Evolutionary conservation across 2,888 invertebrate genomes (phyloP).

Genomic region (Lasioglossum figueresi): DNA sequence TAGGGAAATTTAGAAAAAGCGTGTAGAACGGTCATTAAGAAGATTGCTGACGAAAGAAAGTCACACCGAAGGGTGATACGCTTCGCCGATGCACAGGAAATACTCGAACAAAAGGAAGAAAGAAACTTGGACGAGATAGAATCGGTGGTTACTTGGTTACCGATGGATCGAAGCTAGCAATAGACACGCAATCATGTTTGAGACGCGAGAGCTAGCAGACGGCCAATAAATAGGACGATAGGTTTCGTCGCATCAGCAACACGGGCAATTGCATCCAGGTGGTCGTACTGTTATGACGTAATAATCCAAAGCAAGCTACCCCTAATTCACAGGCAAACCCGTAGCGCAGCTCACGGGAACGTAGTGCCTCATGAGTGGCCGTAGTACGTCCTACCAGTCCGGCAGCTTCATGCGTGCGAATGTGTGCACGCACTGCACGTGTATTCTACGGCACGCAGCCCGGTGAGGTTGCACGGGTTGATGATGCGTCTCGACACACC

Average conservation of each 20-base stretch:
- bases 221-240: slow-evolving; percentile 77
- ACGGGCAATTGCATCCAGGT: slow-evolving; percentile 79
- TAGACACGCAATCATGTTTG: slow-evolving; percentile 45
- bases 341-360: slow-evolving; percentile 43
- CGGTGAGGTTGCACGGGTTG: slow-evolving; percentile 58
- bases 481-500: slow-evolving; percentile 75
- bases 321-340: slow-evolving; percentile 75
- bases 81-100: background rate
- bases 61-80: background rate
- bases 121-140: background rate
- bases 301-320: slow-evolving; percentile 77
- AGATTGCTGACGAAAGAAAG: background rate
- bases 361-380: slow-evolving; percentile 47
- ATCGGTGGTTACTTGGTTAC: background rate
- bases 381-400: slow-evolving; percentile 41
- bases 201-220: slow-evolving; percentile 45
- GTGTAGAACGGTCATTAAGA: background rate
- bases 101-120: background rate
- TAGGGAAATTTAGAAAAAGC: background rate
- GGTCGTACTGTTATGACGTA: slow-evolving; percentile 78
- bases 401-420: slow-evolving; percentile 62
- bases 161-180: background rate
- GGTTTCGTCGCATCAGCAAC: slow-evolving; percentile 69
- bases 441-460: slow-evolving; percentile 45
- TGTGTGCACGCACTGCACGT: slow-evolving; percentile 40